phyloP scores from a whole-genome alignment of 2,113 vertebrate species.

The Strix uralensis region DNA sequence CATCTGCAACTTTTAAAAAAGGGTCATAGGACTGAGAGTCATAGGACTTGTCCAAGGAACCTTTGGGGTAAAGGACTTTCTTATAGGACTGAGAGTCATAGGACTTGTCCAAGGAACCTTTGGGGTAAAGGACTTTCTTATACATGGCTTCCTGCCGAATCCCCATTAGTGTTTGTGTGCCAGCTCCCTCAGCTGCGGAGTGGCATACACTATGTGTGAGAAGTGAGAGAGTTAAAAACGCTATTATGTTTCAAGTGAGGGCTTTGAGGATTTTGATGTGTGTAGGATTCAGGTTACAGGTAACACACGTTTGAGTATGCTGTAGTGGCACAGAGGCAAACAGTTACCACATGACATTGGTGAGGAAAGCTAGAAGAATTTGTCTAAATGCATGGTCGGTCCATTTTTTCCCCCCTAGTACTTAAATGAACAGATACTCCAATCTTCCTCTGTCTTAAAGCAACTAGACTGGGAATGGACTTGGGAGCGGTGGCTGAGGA shows the following conservation, averaged over 20 bases:
- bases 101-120: background rate
- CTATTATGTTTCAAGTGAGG: background rate
- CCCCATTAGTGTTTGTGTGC: background rate
- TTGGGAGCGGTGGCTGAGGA: fast-evolving
- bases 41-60: background rate
- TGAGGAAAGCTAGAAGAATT: background rate
- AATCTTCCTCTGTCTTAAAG: background rate
- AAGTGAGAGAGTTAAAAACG: background rate
- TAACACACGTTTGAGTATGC: background rate
- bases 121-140: background rate
- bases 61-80: background rate
- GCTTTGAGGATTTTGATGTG: background rate
- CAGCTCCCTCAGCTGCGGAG: background rate
- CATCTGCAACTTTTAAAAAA: background rate
- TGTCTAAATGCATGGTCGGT: background rate
- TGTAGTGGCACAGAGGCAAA: background rate
- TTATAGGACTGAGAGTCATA: no score
- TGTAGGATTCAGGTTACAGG: fast-evolving
- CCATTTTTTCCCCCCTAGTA: no score
- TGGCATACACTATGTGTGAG: fast-evolving
- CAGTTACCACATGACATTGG: background rate
- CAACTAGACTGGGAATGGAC: no score
- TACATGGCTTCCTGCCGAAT: background rate
- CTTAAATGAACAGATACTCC: no score
- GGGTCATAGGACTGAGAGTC: no score